These are phyloP conservation scores for Drosophila obscura DNA, from an alignment of 1,140 invertebrate species.

Conservation along the genomic window DNA sequence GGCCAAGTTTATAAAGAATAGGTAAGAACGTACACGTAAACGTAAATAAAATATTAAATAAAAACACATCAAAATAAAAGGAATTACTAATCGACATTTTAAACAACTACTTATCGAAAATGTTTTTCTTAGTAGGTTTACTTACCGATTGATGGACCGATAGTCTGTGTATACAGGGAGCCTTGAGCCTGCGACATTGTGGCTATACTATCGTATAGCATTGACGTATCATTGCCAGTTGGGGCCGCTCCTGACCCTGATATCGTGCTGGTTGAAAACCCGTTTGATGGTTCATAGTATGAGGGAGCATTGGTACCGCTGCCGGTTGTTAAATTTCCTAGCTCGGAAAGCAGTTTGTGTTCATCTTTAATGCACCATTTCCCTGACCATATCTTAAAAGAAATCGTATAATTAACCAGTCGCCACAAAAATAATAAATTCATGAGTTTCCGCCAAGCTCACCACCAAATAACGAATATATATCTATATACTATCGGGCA, in stretches of 20 bases:
- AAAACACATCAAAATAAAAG: conserved; percentile 19
- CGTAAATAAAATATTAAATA: conserved; percentile 4
- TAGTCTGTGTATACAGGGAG: conserved; percentile 89
- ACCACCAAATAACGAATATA: too few relatives aligned
- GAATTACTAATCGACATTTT: not conserved
- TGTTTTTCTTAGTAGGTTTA: conserved; percentile 7
- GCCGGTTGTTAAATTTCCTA: conserved; percentile 86
- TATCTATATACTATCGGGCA: too few relatives aligned
- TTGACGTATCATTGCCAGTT: conserved; percentile 60
- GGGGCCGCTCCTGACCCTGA: conserved; percentile 80
- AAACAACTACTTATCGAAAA: not conserved
- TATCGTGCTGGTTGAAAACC: conserved; percentile 85
- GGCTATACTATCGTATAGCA: conserved; percentile 89
- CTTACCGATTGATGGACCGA: conserved; percentile 90
- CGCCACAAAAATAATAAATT: not conserved
- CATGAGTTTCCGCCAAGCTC: not conserved
- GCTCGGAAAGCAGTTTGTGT: conserved; percentile 92
- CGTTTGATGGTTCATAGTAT: conserved; percentile 88
- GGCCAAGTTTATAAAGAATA: conserved; percentile 22
- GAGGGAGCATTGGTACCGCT: conserved; percentile 74
- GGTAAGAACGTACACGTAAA: conserved; percentile 14
- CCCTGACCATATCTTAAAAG: conserved; percentile 89
- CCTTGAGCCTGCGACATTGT: conserved; percentile 90
- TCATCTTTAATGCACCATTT: conserved; percentile 96
- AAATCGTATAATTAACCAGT: not conserved